Evolutionary conservation across 1,140 invertebrate species (phyloP).

Genomic region (Lucilia cuprina): DNA sequence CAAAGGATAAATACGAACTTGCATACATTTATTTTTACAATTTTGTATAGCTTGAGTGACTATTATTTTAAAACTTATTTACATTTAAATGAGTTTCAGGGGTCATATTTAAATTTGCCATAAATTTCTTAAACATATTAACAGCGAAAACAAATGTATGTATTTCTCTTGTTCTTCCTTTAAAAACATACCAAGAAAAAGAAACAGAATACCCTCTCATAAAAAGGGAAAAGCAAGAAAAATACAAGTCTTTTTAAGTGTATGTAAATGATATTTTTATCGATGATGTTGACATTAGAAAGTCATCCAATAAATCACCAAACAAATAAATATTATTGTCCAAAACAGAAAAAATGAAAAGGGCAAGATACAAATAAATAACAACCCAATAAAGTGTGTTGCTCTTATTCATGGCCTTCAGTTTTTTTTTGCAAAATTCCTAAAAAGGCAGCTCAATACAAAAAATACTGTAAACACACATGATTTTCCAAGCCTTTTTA

Average conservation of each 20-base stretch:
- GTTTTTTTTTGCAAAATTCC: background rate
- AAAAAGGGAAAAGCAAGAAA: background rate
- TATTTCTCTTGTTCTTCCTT: background rate
- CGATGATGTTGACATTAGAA: constrained; percentile 28
- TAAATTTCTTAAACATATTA: background rate
- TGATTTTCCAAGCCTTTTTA: background rate
- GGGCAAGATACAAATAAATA: background rate
- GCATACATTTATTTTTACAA: too few species aligned
- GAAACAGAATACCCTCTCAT: background rate
- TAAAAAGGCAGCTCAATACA: background rate
- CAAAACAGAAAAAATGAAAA: background rate
- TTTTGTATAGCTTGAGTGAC: background rate
- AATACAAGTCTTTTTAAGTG: constrained; percentile 11
- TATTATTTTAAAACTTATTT: background rate
- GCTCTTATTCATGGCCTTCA: background rate
- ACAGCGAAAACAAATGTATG: background rate
- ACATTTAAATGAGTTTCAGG: background rate
- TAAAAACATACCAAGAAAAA: background rate
- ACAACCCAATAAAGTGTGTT: background rate
- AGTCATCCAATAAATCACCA: constrained; percentile 28
- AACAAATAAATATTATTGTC: constrained; percentile 27
- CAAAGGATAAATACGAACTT: too few species aligned
- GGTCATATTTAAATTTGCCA: background rate
- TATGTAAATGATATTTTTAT: constrained; percentile 32
- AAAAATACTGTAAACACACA: background rate